Evolutionary conservation across 2,113 vertebrate species (phyloP).

Genomic region (Anthoscopus minutus): DNA sequence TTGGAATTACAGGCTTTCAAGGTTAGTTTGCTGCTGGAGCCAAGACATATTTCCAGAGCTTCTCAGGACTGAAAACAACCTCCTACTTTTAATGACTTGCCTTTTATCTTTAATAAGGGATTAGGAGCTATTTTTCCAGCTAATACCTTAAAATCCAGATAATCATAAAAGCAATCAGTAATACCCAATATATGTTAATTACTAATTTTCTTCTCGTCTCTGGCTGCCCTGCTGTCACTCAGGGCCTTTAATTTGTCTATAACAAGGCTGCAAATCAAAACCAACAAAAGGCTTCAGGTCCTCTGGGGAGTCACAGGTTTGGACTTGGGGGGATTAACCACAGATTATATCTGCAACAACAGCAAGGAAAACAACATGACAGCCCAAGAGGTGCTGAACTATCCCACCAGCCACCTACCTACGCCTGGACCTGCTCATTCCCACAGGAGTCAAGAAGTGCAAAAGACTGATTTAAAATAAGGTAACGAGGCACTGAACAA

Average conservation of each 20-base stretch:
- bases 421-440: background rate
- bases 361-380: background rate
- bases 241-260: conserved; percentile 29
- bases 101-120: conserved; percentile 70
- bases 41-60: conserved; percentile 64
- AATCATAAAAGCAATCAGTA: conserved; percentile 65
- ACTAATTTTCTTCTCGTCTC: conserved; percentile 58
- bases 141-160: conserved; percentile 71
- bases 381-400: background rate
- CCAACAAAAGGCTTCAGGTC: background rate
- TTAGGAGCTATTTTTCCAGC: conserved; percentile 64
- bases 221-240: conserved; percentile 24
- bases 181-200: conserved; percentile 56
- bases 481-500: background rate
- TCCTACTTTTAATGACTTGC: conserved; percentile 65
- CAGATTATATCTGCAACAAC: background rate
- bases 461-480: background rate
- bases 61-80: conserved; percentile 58
- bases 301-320: conserved; percentile 22
- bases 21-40: conserved; percentile 30
- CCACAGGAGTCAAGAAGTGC: background rate
- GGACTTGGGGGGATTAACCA: background rate
- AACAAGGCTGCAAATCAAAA: conserved; percentile 43
- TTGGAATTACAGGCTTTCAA: conserved; percentile 51
- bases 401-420: background rate